phyloP scores from a whole-genome alignment of 2,888 invertebrate species.

The Eupithecia vulgata region DNA sequence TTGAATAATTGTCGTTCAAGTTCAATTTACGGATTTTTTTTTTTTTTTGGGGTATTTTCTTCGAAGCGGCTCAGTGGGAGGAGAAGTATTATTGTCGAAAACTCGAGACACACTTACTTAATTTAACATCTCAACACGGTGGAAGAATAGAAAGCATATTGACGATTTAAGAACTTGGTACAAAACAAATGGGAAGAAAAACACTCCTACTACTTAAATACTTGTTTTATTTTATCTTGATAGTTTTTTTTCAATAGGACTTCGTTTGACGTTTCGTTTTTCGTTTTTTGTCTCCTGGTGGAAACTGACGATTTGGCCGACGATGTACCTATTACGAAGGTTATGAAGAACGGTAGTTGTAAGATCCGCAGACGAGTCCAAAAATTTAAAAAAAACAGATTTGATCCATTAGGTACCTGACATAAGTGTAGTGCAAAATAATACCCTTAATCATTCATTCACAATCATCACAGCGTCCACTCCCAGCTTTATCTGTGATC shows the following conservation, averaged over 20 bases:
- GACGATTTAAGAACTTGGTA: not conserved
- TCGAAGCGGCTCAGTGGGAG: not conserved
- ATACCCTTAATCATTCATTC: not conserved
- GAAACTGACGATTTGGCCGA: no score
- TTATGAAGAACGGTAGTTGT: no score
- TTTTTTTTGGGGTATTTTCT: not conserved
- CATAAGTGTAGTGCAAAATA: not conserved
- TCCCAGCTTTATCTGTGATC: not conserved
- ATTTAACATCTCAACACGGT: not conserved
- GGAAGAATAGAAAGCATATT: not conserved
- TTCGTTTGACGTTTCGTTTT: no score
- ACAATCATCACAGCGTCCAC: not conserved
- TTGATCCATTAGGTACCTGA: no score
- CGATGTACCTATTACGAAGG: no score
- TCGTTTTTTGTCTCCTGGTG: no score
- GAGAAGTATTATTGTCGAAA: not conserved
- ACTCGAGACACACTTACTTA: not conserved
- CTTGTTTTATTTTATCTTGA: no score
- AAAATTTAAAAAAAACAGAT: no score
- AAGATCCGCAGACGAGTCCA: no score
- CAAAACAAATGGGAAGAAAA: not conserved
- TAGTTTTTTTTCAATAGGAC: no score
- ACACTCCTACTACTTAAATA: not conserved
- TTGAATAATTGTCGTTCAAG: conserved; percentile 3
- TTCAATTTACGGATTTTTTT: conserved; percentile 11